Evolutionary conservation across 2,797 vertebrate genomes (phyloP).

Genomic region (Ceyx erithaca): DNA sequence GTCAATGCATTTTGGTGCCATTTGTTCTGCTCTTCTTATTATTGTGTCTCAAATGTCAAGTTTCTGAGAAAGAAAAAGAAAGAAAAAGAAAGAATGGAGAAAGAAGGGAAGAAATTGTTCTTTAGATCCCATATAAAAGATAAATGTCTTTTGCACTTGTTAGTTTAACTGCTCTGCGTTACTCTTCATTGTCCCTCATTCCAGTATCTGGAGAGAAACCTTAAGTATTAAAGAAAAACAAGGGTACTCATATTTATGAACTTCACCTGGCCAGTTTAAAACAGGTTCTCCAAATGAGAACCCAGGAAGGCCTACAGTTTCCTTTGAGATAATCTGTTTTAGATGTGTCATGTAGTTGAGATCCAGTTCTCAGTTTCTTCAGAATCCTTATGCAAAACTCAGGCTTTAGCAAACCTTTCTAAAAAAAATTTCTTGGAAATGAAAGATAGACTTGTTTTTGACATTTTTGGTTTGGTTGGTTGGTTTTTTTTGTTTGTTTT

Average conservation of each 20-base stretch:
- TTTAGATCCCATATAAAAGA: not conserved
- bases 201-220: not conserved
- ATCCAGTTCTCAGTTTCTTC: not conserved
- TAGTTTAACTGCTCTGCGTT: not conserved
- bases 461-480: not conserved
- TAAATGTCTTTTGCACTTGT: not conserved
- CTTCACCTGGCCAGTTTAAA: not conserved
- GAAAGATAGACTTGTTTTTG: not conserved
- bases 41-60: not conserved
- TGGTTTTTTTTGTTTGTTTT: not conserved
- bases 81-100: not conserved
- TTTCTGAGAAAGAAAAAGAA: not conserved
- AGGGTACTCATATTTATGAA: not conserved
- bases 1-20: not conserved
- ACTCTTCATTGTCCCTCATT: not conserved
- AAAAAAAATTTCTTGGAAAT: not conserved
- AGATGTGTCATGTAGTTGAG: not conserved
- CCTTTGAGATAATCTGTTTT: not conserved
- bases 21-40: conserved; percentile 21
- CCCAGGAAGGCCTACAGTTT: not conserved
- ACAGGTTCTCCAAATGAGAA: not conserved
- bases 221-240: not conserved
- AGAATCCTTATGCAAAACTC: not conserved
- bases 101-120: not conserved
- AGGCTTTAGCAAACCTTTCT: not conserved